These are phyloP conservation scores for Adelosebastes latens DNA, from an alignment of 2,797 vertebrate species.

Conservation along the genomic window DNA sequence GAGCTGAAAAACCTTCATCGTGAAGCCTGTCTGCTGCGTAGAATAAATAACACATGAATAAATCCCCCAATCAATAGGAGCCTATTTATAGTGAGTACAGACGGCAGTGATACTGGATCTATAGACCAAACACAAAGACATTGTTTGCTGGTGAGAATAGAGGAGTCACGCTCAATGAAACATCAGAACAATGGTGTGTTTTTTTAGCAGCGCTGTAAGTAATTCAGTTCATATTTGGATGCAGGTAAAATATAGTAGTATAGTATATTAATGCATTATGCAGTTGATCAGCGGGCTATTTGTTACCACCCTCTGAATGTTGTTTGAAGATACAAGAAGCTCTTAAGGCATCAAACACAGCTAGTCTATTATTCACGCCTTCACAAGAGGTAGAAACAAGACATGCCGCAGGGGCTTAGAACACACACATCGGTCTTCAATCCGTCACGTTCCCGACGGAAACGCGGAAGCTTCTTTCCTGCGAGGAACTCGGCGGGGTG, in stretches of 20 bases:
- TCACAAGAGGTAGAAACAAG: background rate
- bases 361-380: constrained; percentile 51
- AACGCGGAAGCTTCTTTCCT: constrained; percentile 26
- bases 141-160: constrained; percentile 50
- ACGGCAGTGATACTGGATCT: constrained; percentile 40
- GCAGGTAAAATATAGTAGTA: background rate
- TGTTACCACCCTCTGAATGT: background rate
- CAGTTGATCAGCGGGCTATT: constrained; percentile 8
- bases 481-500: background rate
- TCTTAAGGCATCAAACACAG: constrained; percentile 17
- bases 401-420: constrained; percentile 6
- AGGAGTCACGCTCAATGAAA: constrained; percentile 28
- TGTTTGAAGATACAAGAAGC: constrained; percentile 13
- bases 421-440: background rate
- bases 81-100: constrained; percentile 47
- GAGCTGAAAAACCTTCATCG: background rate
- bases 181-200: background rate
- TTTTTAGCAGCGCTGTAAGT: background rate
- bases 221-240: background rate
- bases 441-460: constrained; percentile 7
- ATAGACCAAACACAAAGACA: constrained; percentile 38
- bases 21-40: constrained; percentile 4
- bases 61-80: constrained; percentile 42
- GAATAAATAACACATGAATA: constrained; percentile 47
- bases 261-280: constrained; percentile 8